phyloP scores from a whole-genome alignment of 2,888 invertebrate genomes.

The Spicauda simplicius region DNA sequence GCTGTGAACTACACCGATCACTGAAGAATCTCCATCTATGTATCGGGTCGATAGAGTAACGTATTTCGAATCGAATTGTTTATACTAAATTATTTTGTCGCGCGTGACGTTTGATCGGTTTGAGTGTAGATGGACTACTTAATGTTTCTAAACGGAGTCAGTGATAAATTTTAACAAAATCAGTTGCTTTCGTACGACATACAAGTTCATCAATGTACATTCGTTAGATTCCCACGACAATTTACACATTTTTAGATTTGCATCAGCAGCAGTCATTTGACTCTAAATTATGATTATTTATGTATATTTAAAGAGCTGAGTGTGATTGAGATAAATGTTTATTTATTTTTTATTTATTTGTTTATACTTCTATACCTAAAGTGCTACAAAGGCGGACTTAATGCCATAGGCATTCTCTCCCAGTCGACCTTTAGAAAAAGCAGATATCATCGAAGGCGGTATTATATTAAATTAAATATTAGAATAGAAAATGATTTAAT shows the following conservation, averaged over 20 bases:
- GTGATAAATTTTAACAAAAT: background rate
- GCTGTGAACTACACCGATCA: slow-evolving; percentile 39
- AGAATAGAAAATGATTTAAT: too few species aligned
- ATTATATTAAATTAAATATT: too few species aligned
- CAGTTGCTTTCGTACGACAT: background rate
- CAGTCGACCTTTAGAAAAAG: too few species aligned
- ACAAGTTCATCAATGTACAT: background rate
- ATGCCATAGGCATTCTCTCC: too few species aligned
- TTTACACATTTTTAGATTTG: background rate
- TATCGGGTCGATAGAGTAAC: background rate
- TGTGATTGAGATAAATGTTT: too few species aligned
- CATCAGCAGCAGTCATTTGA: background rate
- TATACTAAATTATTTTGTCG: background rate
- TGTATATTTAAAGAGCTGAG: too few species aligned
- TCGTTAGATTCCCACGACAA: background rate
- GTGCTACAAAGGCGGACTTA: too few species aligned
- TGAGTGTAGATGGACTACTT: slow-evolving; percentile 53
- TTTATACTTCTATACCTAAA: too few species aligned
- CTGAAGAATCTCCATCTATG: slow-evolving; percentile 15
- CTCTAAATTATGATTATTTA: background rate
- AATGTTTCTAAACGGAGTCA: slow-evolving; percentile 36
- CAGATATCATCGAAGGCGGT: too few species aligned
- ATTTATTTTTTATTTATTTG: too few species aligned
- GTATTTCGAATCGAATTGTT: background rate
- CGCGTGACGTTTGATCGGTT: slow-evolving; percentile 47